Conservation (phyloP, 2,797 vertebrate species). For the Tapera naevia region DNA sequence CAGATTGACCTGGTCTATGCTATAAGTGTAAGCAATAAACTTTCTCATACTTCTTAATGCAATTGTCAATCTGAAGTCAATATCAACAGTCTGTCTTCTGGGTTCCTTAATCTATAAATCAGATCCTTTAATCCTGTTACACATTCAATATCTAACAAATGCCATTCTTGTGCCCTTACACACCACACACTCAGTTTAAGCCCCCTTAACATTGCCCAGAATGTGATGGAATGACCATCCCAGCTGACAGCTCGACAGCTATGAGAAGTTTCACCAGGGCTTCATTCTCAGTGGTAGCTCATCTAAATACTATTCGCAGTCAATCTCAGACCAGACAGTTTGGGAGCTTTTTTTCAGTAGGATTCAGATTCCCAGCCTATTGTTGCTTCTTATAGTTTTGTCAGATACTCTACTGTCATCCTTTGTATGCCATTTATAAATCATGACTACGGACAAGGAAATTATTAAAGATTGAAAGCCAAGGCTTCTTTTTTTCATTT, state of each 20-base stretch:
- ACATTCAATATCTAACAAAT: background rate
- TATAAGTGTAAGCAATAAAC: background rate
- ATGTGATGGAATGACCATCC: background rate
- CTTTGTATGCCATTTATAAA: background rate
- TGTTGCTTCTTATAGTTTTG: background rate
- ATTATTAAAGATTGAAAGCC: background rate
- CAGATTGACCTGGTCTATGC: background rate
- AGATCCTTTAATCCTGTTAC: background rate
- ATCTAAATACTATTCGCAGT: background rate
- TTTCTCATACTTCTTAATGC: background rate
- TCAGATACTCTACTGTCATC: background rate
- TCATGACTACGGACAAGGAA: background rate
- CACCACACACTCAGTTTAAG: background rate
- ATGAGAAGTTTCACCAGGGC: background rate
- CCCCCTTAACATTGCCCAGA: background rate
- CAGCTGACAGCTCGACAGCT: background rate
- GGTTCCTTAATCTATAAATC: background rate
- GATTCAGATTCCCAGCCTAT: background rate
- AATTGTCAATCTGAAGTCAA: background rate
- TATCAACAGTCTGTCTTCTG: background rate
- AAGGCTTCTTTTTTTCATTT: background rate
- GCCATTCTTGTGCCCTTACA: background rate
- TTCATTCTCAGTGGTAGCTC: background rate
- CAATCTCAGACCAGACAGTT: background rate
- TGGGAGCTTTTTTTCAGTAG: background rate